Percentiles rank a stretch among this genome's conserved stretches.
Evolutionary conservation across 2,888 invertebrate species (phyloP).

Genomic region (Willowsia nigromaculata): DNA sequence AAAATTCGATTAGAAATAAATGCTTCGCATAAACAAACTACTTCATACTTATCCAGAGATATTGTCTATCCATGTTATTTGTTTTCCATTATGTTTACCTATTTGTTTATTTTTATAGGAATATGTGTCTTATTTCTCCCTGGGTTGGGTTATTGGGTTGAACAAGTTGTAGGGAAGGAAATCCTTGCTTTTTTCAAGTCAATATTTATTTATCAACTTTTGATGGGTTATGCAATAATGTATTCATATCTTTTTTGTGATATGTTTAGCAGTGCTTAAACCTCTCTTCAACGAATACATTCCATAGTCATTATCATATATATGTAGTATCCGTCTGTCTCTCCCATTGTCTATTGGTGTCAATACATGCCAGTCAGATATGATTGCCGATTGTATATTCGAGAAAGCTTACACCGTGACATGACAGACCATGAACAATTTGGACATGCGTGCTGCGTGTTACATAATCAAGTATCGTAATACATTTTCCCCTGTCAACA

Average conservation of each 20-base stretch:
- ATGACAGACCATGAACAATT: conserved; percentile 44
- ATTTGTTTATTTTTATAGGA: conserved; percentile 11
- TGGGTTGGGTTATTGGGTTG: background rate
- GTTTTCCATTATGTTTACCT: conserved; percentile 17
- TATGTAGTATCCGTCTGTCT: background rate
- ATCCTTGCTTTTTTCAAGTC: conserved; percentile 25
- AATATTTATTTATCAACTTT: conserved; percentile 64
- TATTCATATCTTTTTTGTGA: background rate
- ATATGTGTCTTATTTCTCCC: background rate
- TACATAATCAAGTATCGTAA: background rate
- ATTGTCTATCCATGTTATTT: background rate
- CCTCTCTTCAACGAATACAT: background rate
- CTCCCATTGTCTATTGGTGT: conserved; percentile 29
- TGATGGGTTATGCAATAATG: background rate
- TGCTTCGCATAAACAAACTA: conserved; percentile 2
- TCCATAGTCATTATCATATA: background rate
- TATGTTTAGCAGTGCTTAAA: background rate
- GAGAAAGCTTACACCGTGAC: conserved; percentile 15
- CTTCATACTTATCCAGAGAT: background rate
- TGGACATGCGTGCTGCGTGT: conserved; percentile 15
- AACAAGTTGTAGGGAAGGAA: background rate
- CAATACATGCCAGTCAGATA: conserved; percentile 65
- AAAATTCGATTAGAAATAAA: conserved; percentile 51
- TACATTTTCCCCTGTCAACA: background rate
- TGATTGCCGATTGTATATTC: background rate